Conservation (phyloP, 2,797 vertebrate species). For the Myotis planiceps region DNA sequence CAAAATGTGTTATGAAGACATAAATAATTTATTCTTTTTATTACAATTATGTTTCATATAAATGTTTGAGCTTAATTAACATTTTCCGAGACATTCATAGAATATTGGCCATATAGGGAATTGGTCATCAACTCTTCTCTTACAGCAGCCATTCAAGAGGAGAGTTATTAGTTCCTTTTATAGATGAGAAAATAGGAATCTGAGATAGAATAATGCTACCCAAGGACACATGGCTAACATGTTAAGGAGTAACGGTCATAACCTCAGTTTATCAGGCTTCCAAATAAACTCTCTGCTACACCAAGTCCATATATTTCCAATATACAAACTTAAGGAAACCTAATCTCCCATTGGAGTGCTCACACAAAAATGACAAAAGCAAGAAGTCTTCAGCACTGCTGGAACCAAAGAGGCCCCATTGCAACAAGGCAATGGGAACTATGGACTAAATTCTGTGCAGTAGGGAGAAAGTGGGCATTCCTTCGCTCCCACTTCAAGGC, state of each 20-base stretch:
- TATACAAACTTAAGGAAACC: not conserved
- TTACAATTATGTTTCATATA: not conserved
- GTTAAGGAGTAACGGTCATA: not conserved
- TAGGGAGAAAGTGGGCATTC: not conserved
- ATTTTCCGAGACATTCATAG: conserved; percentile 1
- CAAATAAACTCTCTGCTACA: not conserved
- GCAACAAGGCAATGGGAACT: not conserved
- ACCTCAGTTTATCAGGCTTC: not conserved
- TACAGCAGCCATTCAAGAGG: not conserved
- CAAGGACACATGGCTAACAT: not conserved
- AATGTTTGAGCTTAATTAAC: not conserved
- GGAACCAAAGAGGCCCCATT: not conserved
- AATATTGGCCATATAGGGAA: not conserved
- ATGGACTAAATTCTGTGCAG: not conserved
- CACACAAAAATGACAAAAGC: not conserved
- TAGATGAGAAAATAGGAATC: not conserved
- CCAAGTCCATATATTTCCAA: not conserved
- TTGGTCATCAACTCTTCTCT: not conserved
- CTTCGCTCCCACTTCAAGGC: not conserved
- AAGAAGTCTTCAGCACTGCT: not conserved
- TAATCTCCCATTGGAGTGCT: not conserved
- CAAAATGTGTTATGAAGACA: conserved; percentile 1
- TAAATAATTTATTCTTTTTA: conserved; percentile 17
- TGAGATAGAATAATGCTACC: not conserved
- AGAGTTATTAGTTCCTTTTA: not conserved